Conservation (phyloP, 1,140 invertebrate genomes). For the Campodea augens region DNA sequence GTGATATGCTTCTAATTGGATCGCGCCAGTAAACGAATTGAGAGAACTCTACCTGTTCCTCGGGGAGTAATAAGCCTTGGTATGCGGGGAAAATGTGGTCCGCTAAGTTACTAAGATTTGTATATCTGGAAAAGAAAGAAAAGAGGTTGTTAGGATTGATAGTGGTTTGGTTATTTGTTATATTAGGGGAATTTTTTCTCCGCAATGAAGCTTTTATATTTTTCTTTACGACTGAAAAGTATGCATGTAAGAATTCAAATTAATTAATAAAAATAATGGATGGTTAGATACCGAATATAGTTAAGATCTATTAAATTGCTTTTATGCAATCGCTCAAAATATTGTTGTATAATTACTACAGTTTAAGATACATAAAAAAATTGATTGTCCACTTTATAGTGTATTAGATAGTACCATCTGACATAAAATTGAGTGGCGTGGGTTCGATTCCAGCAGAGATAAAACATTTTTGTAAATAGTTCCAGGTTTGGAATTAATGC, state of each 20-base stretch:
- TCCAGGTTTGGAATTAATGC: no score
- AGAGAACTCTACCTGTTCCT: conserved; percentile 69
- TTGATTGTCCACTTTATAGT: no score
- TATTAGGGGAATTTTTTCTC: conserved; percentile 1
- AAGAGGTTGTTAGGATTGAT: conserved; percentile 14
- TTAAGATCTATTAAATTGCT: neutral
- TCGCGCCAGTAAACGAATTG: conserved; percentile 82
- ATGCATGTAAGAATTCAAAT: conserved; percentile 5
- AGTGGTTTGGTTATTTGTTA: conserved; percentile 15
- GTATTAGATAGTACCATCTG: no score
- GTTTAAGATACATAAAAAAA: no score
- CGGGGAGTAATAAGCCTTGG: conserved; percentile 37
- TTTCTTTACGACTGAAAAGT: neutral
- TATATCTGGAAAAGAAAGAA: conserved; percentile 48
- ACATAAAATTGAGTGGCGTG: no score
- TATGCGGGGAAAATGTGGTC: conserved; percentile 80
- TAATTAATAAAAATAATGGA: conserved; percentile 1
- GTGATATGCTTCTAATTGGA: no score
- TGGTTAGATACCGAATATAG: conserved; percentile 18
- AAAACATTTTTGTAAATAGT: no score
- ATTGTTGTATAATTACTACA: no score
- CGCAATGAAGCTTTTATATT: conserved; percentile 2
- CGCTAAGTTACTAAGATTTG: conserved; percentile 76
- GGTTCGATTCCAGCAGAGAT: no score
- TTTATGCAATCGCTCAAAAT: no score